These are phyloP conservation scores for Dryobota labecula DNA, from an alignment of 2,888 invertebrate species.

Conservation along the genomic window DNA sequence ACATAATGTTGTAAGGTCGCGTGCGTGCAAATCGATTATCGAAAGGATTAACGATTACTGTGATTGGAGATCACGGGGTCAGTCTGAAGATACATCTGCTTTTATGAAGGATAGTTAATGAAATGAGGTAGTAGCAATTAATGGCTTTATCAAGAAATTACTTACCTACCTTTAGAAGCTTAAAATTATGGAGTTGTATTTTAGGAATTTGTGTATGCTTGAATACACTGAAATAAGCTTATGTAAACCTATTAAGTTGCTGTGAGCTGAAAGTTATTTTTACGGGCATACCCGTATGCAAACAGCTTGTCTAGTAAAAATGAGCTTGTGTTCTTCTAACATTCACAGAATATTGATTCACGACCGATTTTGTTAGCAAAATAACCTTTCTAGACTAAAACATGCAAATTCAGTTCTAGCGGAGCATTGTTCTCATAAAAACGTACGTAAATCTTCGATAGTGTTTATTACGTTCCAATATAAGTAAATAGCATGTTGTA, in stretches of 20 bases:
- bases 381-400: slow-evolving; percentile 42
- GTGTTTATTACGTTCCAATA: slow-evolving; percentile 69
- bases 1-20: slow-evolving; percentile 73
- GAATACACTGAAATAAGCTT: not conserved
- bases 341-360: slow-evolving; percentile 14
- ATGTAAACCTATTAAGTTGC: not conserved
- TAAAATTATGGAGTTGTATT: not conserved
- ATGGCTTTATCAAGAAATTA: slow-evolving; percentile 40
- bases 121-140: slow-evolving; percentile 38
- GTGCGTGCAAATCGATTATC: slow-evolving; percentile 84
- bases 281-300: not conserved
- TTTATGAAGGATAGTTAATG: slow-evolving; percentile 31
- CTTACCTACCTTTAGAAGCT: not conserved
- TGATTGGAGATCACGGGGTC: slow-evolving; percentile 74
- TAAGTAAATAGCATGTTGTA: slow-evolving; percentile 73
- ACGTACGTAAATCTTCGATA: slow-evolving; percentile 60
- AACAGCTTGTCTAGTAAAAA: not conserved
- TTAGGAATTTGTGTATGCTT: not conserved
- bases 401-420: slow-evolving; percentile 59
- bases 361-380: slow-evolving; percentile 4
- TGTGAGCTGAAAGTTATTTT: not conserved
- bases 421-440: slow-evolving; percentile 64
- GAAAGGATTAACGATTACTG: slow-evolving; percentile 73
- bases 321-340: not conserved
- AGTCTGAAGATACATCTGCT: slow-evolving; percentile 71